Evolutionary conservation across 92 coral and sea anemone species (phyloP).

Genomic region (Anthopleura xanthogrammica): DNA sequence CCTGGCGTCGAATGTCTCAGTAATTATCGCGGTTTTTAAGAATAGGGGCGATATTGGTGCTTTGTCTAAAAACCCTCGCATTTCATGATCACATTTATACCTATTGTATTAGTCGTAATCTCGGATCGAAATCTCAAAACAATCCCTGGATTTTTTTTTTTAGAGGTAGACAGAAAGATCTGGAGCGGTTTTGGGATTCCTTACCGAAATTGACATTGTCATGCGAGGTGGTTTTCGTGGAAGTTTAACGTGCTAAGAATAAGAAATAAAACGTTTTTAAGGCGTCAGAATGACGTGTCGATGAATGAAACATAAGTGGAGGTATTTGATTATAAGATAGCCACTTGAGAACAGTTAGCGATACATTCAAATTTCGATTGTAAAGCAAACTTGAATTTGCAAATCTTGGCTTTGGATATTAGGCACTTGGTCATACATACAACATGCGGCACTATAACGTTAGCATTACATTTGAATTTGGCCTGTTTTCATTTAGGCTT

Average conservation of each 20-base stretch:
- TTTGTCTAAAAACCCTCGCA: not conserved
- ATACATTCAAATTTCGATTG: not conserved
- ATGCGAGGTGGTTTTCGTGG: not conserved
- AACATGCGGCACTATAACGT: no score
- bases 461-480: no score
- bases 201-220: not conserved
- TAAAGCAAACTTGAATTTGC: not conserved
- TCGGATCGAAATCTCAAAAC: not conserved
- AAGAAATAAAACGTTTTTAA: not conserved
- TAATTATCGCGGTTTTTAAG: conserved; percentile 7
- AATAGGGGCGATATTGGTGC: not conserved
- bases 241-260: not conserved
- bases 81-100: not conserved
- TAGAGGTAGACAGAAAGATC: not conserved
- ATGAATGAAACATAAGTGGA: conserved; percentile 22
- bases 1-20: conserved; percentile 25
- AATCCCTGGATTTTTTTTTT: not conserved
- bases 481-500: no score
- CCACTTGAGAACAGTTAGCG: conserved; percentile 22
- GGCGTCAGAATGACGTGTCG: conserved; percentile 18
- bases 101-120: not conserved
- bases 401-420: not conserved
- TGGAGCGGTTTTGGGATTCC: not conserved
- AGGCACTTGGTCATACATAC: not conserved
- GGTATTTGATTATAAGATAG: conserved; percentile 17